Evolutionary conservation across 2,888 invertebrate species (phyloP).

Genomic region (Euphydryas editha): DNA sequence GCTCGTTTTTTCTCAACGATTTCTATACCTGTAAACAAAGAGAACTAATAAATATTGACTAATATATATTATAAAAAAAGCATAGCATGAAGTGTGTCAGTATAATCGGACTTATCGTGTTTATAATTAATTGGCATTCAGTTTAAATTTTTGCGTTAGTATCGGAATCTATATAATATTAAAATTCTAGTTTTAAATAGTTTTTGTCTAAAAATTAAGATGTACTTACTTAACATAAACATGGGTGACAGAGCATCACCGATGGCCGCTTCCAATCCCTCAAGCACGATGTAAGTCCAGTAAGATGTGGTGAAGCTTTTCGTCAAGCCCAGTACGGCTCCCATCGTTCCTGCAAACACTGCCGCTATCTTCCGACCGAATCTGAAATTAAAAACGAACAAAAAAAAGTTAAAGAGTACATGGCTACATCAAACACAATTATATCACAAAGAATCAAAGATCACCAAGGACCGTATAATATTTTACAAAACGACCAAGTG

Average conservation of each 20-base stretch:
- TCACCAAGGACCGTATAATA: too few species aligned
- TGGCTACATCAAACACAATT: too few species aligned
- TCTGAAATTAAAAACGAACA: constrained; percentile 46
- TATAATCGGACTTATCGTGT: too few species aligned
- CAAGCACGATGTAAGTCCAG: constrained; percentile 67
- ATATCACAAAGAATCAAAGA: too few species aligned
- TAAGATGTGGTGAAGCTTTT: constrained; percentile 70
- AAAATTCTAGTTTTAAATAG: too few species aligned
- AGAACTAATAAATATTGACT: background rate
- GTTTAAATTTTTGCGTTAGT: background rate
- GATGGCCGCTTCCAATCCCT: constrained; percentile 70
- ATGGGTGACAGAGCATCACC: constrained; percentile 76
- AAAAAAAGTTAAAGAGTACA: background rate
- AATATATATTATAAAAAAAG: too few species aligned
- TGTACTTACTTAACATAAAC: constrained; percentile 73
- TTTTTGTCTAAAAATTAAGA: background rate
- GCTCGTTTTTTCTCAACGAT: constrained; percentile 72
- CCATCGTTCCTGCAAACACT: constrained; percentile 71
- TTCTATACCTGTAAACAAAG: constrained; percentile 65
- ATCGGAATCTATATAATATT: too few species aligned
- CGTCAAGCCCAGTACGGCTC: constrained; percentile 67
- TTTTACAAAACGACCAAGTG: too few species aligned
- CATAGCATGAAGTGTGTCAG: too few species aligned
- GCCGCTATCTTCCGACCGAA: constrained; percentile 75
- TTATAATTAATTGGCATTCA: too few species aligned